Evolutionary conservation across 2,888 invertebrate species (phyloP).

Genomic region (Cosmorhoe ocellata): DNA sequence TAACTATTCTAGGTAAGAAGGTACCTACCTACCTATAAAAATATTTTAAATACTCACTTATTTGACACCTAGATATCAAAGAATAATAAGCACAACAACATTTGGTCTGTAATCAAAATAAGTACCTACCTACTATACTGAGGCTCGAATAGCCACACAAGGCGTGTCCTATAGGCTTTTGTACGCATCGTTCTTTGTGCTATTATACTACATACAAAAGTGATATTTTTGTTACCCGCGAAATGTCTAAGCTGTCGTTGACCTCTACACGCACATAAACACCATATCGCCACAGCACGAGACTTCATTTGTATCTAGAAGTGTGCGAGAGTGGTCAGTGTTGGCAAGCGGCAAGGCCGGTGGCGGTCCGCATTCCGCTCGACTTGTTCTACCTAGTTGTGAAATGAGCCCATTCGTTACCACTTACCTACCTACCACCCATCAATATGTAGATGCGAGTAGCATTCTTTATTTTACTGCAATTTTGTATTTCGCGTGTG

Average conservation of each 20-base stretch:
- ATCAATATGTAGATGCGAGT: conserved; percentile 47
- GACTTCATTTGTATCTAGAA: conserved; percentile 58
- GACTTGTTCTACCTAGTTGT: conserved; percentile 63
- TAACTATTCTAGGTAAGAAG: too few species aligned
- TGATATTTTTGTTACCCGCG: conserved; percentile 29
- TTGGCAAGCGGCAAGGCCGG: conserved; percentile 77
- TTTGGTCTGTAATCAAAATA: too few species aligned
- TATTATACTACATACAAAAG: conserved; percentile 15
- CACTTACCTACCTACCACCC: conserved; percentile 49
- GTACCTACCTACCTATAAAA: too few species aligned
- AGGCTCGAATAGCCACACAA: conserved; percentile 5
- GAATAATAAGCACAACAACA: too few species aligned
- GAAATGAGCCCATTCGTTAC: conserved; percentile 71
- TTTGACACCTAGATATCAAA: too few species aligned
- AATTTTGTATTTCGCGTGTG: conserved; percentile 20
- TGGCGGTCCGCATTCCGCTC: conserved; percentile 72
- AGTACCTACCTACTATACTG: neutral
- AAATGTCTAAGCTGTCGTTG: conserved; percentile 47
- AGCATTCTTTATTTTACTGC: conserved; percentile 29
- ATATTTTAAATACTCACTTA: too few species aligned
- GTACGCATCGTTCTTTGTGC: conserved; percentile 5
- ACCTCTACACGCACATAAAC: conserved; percentile 49
- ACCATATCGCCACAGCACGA: conserved; percentile 47
- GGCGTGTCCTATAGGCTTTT: conserved; percentile 13
- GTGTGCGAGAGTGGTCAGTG: conserved; percentile 72